Percentiles rank a stretch among this genome's conserved stretches.
phyloP scores from a whole-genome alignment of 2,888 invertebrate species.

The Oasisia sp. region DNA sequence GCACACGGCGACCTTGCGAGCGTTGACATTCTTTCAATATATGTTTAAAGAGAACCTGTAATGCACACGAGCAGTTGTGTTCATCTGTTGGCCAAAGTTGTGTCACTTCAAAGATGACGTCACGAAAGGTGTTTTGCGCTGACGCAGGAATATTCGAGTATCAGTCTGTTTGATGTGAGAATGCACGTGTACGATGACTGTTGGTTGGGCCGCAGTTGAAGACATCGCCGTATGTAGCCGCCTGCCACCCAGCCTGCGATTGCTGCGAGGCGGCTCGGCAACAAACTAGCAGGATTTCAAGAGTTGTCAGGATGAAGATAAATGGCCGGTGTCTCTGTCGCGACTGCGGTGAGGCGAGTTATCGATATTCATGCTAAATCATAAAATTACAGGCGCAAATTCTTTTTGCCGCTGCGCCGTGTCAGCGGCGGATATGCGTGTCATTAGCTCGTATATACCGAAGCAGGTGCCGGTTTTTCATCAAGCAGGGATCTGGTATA shows the following conservation, averaged over 20 bases:
- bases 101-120: not conserved
- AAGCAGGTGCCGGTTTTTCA: not conserved
- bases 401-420: not conserved
- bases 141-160: not conserved
- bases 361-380: conserved; percentile 9
- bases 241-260: not conserved
- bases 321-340: not conserved
- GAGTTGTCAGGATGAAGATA: not conserved
- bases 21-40: not conserved
- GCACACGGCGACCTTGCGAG: not conserved
- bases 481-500: not conserved
- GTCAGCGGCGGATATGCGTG: not conserved
- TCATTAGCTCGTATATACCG: not conserved
- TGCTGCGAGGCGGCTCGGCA: not conserved
- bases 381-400: not conserved
- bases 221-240: not conserved
- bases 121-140: not conserved
- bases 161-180: not conserved
- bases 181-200: not conserved
- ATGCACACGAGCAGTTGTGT: not conserved
- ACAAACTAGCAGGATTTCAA: not conserved
- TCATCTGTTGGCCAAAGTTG: not conserved
- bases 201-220: not conserved
- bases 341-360: not conserved
- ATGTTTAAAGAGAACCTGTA: not conserved